Evolutionary conservation across 64 coral and sea anemone genomes (phyloP), one percentile per base, ranked within the genome.

Genomic region (Montipora efflorescens): DNA sequence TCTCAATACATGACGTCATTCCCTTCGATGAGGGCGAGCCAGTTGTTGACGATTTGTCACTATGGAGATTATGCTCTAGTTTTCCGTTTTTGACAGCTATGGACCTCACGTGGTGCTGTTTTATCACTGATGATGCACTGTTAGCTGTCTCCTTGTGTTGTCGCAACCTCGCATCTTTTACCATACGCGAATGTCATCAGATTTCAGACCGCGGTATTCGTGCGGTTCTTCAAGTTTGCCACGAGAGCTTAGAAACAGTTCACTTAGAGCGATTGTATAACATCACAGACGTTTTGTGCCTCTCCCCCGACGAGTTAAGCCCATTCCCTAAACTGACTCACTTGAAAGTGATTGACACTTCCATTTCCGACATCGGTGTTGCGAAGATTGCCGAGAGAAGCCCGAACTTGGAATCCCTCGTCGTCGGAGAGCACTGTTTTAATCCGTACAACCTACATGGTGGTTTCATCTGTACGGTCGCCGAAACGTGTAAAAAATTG

Each of bases 31-130:
- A 96, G n/a, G 87, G 90, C 20, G 87, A 92, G 14, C 90, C 88
- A 21, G 79, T 90, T 25, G 86, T 96, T 4, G 88, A 96, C 44
- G 95, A 96, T 58, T 59, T 78, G 16, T 81, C 89, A 21, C 15
- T 96, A 14, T 79, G 67, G 47, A 79, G 83, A 59, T 79, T 96
- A 58, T 74, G 91, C 43, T 84, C 93, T 48, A 80, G 88, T 67
- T 96, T 96, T 59, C 92, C 95, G 13, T 81, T 25, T 49, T 53
- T 96, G 19, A 81, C 75, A 8, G 84, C 91, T 28, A 84, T 96
- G 51, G 92, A 94, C 77, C 86, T 96, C 13, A 96, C 91, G 4
- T 96, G 95, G 95, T 96, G 95, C 21, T 94, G 91, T 46, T 93
- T 93, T 53, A 94, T 96, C 21, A 94, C 95, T 5, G 95, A 96